Percentiles rank a stretch among this genome's conserved stretches.
These are phyloP conservation scores for Drosophila borborema DNA, from an alignment of 2,888 invertebrate genomes.

Conservation along the genomic window DNA sequence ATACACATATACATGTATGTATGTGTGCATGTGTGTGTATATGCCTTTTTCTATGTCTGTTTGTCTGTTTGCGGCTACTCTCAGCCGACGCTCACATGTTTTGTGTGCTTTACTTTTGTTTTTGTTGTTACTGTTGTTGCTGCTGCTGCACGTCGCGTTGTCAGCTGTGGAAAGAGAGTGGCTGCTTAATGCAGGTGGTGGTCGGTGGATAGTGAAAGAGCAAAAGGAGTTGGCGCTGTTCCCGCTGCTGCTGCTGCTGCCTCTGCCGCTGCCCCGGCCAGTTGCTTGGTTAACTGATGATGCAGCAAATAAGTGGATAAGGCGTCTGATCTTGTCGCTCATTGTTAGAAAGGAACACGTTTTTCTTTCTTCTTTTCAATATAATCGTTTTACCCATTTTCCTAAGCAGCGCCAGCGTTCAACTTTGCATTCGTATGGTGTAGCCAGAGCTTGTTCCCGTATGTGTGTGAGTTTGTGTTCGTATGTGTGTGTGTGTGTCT, in stretches of 20 bases:
- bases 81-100: slow-evolving; percentile 39
- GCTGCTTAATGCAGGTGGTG: slow-evolving; percentile 50
- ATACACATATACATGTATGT: slow-evolving; percentile 15
- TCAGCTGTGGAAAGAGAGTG: slow-evolving; percentile 42
- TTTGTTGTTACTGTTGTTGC: neutral
- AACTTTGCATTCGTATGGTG: slow-evolving; percentile 39
- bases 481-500: slow-evolving; percentile 14
- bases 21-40: slow-evolving; percentile 37
- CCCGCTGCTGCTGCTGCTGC: neutral
- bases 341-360: slow-evolving; percentile 65
- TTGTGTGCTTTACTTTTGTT: slow-evolving; percentile 28
- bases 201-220: slow-evolving; percentile 10
- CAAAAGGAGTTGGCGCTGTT: slow-evolving; percentile 11
- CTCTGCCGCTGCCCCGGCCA: slow-evolving; percentile 14
- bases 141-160: slow-evolving; percentile 18
- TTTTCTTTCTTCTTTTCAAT: slow-evolving; percentile 42
- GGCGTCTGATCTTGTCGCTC: slow-evolving; percentile 60
- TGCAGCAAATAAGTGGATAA: slow-evolving; percentile 54
- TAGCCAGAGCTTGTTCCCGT: slow-evolving; percentile 1
- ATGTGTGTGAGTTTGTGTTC: slow-evolving; percentile 1
- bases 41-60: slow-evolving; percentile 52
- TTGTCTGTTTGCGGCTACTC: slow-evolving; percentile 40
- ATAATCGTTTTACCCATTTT: slow-evolving; percentile 41
- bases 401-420: slow-evolving; percentile 31
- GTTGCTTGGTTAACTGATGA: slow-evolving; percentile 53